Evolutionary conservation across 1,140 invertebrate genomes (phyloP).

Genomic region (Coboldia fuscipes): DNA sequence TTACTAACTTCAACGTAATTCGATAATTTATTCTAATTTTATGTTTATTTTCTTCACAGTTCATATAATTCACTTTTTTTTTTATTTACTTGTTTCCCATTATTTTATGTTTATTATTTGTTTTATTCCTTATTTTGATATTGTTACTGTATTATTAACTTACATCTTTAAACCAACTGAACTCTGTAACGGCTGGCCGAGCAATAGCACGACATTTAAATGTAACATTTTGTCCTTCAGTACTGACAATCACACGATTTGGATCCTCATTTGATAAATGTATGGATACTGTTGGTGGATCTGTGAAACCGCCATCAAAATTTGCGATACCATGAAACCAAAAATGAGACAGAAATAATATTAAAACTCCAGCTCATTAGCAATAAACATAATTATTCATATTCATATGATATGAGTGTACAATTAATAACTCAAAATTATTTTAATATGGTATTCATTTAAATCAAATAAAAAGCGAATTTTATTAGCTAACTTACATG

Average conservation of each 20-base stretch:
- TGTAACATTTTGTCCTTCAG: constrained; percentile 21
- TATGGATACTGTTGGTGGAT: constrained; percentile 21
- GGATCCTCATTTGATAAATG: constrained; percentile 22
- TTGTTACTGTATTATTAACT: too few relatives aligned
- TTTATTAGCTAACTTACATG: constrained; percentile 44
- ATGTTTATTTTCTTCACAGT: too few relatives aligned
- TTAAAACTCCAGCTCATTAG: background rate
- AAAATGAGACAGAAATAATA: background rate
- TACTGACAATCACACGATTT: constrained; percentile 17
- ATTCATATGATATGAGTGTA: too few relatives aligned
- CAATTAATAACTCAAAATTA: too few relatives aligned
- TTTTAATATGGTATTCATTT: background rate
- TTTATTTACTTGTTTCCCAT: too few relatives aligned
- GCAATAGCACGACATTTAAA: constrained; percentile 21
- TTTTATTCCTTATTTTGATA: too few relatives aligned
- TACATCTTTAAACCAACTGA: constrained; percentile 22
- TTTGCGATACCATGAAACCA: background rate
- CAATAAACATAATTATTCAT: too few relatives aligned
- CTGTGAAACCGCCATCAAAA: constrained; percentile 6
- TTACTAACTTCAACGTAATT: too few relatives aligned
- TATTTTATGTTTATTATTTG: too few relatives aligned
- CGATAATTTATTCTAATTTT: too few relatives aligned
- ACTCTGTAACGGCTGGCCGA: constrained; percentile 17
- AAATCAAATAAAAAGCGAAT: background rate
- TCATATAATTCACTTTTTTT: too few relatives aligned